A percentile compares a stretch with the other conserved stretches of the same genome.
phyloP scores from a whole-genome alignment of 2,888 invertebrate genomes.

The Apantesis nais region DNA sequence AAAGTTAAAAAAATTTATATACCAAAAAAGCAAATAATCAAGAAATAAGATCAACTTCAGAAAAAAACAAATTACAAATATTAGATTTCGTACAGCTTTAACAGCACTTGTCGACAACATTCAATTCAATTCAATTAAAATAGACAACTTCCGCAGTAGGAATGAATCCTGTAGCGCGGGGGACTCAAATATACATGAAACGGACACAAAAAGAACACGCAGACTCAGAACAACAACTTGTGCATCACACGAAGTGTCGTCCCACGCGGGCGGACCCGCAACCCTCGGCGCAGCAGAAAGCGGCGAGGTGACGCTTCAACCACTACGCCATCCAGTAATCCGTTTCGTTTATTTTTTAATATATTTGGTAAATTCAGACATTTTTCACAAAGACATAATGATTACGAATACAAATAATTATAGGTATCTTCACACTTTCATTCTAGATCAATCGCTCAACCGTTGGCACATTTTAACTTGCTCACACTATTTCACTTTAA shows the following conservation, averaged over 20 bases:
- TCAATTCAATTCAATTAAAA: too few species aligned
- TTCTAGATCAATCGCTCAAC: conserved; percentile 34
- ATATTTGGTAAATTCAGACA: conserved; percentile 51
- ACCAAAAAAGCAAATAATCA: background rate
- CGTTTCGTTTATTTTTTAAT: conserved; percentile 35
- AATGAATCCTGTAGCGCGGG: too few species aligned
- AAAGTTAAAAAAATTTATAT: background rate
- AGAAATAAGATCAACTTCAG: conserved; percentile 9
- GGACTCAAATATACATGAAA: too few species aligned
- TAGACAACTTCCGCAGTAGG: too few species aligned
- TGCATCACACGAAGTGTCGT: too few species aligned
- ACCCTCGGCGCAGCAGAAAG: too few species aligned
- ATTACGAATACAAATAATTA: conserved; percentile 45
- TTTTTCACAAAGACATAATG: conserved; percentile 51
- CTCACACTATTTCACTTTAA: conserved; percentile 18
- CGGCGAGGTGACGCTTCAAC: too few species aligned
- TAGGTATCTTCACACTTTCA: conserved; percentile 34
- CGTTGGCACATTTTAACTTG: conserved; percentile 45
- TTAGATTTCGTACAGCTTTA: conserved; percentile 28
- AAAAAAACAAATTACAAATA: conserved; percentile 19
- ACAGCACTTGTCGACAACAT: conserved; percentile 40
- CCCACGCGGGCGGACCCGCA: too few species aligned
- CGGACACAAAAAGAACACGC: too few species aligned
- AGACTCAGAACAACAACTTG: too few species aligned
- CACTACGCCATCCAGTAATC: too few species aligned